phyloP scores from a whole-genome alignment of 2,797 vertebrate genomes.

The Sternarchorhynchus goeldii region DNA sequence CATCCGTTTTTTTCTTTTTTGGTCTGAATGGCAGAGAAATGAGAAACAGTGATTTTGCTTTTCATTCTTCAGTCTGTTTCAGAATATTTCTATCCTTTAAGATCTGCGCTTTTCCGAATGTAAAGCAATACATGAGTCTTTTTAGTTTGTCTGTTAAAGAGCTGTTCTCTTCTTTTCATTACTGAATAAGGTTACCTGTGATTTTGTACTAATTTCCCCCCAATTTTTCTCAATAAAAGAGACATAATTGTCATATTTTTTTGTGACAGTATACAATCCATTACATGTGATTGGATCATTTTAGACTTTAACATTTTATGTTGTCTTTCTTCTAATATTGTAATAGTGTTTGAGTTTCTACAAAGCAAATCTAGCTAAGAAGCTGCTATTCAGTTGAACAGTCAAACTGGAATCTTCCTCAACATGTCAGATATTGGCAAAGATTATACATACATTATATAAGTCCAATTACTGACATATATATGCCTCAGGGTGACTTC shows the following conservation, averaged over 20 bases:
- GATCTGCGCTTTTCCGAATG: constrained; percentile 1
- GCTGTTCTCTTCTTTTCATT: constrained; percentile 1
- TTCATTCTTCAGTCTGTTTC: not conserved
- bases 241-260: not conserved
- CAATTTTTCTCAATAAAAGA: constrained; percentile 30
- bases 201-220: constrained; percentile 7
- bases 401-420: no score
- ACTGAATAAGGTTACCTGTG: not conserved
- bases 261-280: not conserved
- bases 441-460: not conserved
- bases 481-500: not conserved
- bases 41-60: not conserved
- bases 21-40: not conserved
- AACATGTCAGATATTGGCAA: not conserved
- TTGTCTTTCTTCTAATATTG: no score
- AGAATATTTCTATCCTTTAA: not conserved
- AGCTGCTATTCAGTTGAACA: no score
- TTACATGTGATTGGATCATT: not conserved
- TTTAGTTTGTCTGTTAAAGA: constrained; percentile 5
- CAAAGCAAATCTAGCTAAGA: no score
- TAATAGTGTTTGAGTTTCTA: not conserved
- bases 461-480: not conserved
- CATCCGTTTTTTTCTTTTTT: not conserved
- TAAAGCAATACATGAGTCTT: not conserved
- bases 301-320: not conserved